Conservation (phyloP, 2,797 vertebrate species). For the Antrozous pallidus region DNA sequence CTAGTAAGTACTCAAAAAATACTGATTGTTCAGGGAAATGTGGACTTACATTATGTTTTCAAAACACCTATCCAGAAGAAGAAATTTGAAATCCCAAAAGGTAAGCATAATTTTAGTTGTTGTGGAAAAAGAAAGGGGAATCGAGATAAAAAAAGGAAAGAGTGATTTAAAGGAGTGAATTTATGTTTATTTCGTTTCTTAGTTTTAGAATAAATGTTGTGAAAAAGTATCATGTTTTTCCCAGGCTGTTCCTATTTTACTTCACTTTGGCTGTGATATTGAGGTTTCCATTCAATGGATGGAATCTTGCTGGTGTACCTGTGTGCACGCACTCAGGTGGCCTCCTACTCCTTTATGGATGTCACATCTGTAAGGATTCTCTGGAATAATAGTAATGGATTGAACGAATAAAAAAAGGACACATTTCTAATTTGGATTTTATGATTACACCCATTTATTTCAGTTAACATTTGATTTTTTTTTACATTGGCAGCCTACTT, state of each 20-base stretch:
- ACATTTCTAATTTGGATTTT: conserved; percentile 7
- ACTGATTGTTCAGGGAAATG: not conserved
- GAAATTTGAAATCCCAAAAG: not conserved
- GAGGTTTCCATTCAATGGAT: not conserved
- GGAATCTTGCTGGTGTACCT: not conserved
- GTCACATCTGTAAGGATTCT: not conserved
- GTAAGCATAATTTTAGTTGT: not conserved
- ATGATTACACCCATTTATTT: not conserved
- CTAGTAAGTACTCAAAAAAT: not conserved
- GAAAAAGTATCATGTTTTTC: not conserved
- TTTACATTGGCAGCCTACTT: not conserved
- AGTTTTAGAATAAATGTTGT: not conserved
- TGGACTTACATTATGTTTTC: not conserved
- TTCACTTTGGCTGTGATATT: not conserved
- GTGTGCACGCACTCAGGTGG: not conserved
- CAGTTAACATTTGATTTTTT: conserved; percentile 15
- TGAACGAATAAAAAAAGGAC: not conserved
- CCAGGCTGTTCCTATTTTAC: not conserved
- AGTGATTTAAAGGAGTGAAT: not conserved
- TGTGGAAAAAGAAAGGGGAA: not conserved
- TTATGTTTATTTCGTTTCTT: not conserved
- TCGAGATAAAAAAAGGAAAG: not conserved
- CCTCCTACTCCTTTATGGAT: not conserved
- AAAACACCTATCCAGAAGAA: not conserved
- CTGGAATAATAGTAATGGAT: not conserved